phyloP scores from a whole-genome alignment of 2,113 vertebrate species.

The Nothocercus julius region DNA sequence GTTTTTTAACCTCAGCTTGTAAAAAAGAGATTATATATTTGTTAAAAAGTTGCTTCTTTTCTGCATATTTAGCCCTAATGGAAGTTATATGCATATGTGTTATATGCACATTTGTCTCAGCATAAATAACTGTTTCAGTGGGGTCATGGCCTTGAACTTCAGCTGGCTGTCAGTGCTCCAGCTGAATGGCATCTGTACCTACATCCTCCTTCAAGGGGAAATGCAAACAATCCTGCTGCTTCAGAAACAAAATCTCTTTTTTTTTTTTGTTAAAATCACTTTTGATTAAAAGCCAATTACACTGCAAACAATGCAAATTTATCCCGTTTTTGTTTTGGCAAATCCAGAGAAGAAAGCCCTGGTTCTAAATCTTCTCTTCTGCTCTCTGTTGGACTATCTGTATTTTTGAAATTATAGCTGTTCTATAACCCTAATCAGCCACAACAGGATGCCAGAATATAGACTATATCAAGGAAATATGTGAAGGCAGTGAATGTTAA shows the following conservation, averaged over 20 bases:
- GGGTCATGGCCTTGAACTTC: conserved; percentile 44
- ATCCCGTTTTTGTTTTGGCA: conserved; percentile 33
- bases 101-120: conserved; percentile 53
- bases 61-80: conserved; percentile 30
- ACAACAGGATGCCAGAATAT: not conserved
- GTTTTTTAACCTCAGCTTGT: not conserved
- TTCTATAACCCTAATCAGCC: not conserved
- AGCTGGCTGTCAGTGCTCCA: conserved; percentile 57
- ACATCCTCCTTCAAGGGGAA: conserved; percentile 68
- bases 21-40: not conserved
- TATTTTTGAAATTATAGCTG: conserved; percentile 25
- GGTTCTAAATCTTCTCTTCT: not conserved
- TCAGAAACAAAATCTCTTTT: conserved; percentile 63
- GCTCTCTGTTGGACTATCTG: not conserved
- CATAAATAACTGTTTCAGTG: conserved; percentile 64
- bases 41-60: not conserved
- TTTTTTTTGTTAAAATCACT: conserved; percentile 66
- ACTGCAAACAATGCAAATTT: conserved; percentile 68
- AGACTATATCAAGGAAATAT: not conserved
- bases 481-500: not conserved
- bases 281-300: conserved; percentile 66
- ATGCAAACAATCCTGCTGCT: conserved; percentile 52
- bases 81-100: conserved; percentile 60
- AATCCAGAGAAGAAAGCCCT: conserved; percentile 48
- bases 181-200: conserved; percentile 66